Conservation (phyloP, 2,797 vertebrate species). For the Dromococcyx pavoninus region DNA sequence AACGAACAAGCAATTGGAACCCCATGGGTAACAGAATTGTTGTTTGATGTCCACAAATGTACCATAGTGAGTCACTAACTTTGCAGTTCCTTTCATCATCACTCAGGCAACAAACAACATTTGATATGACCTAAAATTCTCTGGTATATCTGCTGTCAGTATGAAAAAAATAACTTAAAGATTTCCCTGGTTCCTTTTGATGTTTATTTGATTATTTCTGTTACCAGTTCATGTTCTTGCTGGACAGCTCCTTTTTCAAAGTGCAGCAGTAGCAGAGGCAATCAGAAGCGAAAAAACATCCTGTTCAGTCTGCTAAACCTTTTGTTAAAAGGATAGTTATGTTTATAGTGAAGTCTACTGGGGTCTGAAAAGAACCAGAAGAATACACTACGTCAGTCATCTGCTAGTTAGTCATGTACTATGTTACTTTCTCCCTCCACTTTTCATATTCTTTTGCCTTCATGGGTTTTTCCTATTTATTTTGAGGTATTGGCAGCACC, state of each 20-base stretch:
- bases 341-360: not conserved
- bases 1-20: not conserved
- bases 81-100: not conserved
- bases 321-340: not conserved
- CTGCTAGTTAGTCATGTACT: not conserved
- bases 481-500: not conserved
- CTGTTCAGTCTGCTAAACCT: not conserved
- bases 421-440: not conserved
- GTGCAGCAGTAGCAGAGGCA: not conserved
- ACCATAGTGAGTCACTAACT: not conserved
- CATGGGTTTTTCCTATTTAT: not conserved
- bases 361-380: not conserved
- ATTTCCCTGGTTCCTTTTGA: not conserved
- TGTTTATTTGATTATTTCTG: not conserved
- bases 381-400: not conserved
- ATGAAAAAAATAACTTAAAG: not conserved
- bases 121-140: not conserved
- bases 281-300: not conserved
- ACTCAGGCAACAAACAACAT: not conserved
- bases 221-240: not conserved
- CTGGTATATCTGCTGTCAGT: not conserved
- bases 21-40: not conserved
- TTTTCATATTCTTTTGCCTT: not conserved
- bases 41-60: not conserved
- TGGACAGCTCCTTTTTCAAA: constrained; percentile 59